Evolutionary conservation across 1,140 invertebrate species (phyloP).

Genomic region (Grapholita molesta): DNA sequence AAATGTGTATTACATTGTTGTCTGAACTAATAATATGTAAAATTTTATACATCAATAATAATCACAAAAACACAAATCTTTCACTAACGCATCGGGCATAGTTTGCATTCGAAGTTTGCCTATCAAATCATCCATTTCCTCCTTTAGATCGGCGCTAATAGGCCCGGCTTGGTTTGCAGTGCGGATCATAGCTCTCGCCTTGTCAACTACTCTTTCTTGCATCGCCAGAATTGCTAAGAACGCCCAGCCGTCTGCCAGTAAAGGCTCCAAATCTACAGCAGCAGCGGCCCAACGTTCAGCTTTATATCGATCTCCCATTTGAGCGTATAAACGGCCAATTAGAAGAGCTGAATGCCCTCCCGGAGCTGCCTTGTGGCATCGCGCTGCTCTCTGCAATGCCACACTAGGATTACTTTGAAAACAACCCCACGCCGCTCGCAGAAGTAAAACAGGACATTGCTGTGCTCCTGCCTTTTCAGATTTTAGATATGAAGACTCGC

Average conservation of each 20-base stretch:
- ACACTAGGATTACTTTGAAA: slow-evolving; percentile 39
- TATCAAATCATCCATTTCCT: slow-evolving; percentile 47
- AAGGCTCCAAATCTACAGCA: slow-evolving; percentile 57
- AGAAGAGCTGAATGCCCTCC: slow-evolving; percentile 53
- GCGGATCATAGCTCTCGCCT: slow-evolving; percentile 53
- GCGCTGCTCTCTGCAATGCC: slow-evolving; percentile 57
- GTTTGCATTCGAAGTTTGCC: slow-evolving; percentile 41
- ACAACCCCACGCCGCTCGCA: slow-evolving; percentile 45
- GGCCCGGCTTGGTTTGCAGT: slow-evolving; percentile 59
- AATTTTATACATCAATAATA: slow-evolving; percentile 38
- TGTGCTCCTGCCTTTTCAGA: slow-evolving; percentile 49
- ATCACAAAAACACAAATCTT: slow-evolving; percentile 62
- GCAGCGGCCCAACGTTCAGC: slow-evolving; percentile 59
- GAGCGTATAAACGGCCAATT: slow-evolving; percentile 50
- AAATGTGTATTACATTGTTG: not conserved
- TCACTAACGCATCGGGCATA: slow-evolving; percentile 45
- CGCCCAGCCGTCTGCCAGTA: slow-evolving; percentile 63
- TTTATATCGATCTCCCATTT: slow-evolving; percentile 39
- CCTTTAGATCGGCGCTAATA: slow-evolving; percentile 48
- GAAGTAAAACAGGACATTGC: slow-evolving; percentile 42
- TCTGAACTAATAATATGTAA: not conserved
- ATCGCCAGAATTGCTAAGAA: slow-evolving; percentile 54
- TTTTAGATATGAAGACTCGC: slow-evolving; percentile 50
- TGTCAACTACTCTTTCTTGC: slow-evolving; percentile 46
- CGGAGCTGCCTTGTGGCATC: slow-evolving; percentile 55